phyloP scores from a whole-genome alignment of 2,113 vertebrate species.

The Pseudorasbora parva region DNA sequence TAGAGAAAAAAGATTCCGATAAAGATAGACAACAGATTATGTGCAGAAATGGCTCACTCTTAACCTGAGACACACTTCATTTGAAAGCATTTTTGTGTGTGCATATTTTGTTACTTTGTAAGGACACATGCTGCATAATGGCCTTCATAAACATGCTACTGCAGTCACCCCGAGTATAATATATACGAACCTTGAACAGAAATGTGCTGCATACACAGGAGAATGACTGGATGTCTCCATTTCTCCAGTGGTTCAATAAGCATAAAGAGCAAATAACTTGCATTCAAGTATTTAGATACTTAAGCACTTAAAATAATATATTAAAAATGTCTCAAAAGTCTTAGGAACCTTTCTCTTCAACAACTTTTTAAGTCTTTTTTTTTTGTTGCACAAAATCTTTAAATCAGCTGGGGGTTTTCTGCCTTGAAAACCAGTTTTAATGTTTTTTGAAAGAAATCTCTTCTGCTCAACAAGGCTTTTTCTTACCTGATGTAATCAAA shows the following conservation, averaged over 20 bases:
- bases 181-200: neutral
- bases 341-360: neutral
- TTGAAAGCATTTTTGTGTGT: neutral
- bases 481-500: too few species aligned
- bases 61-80: neutral
- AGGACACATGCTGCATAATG: constrained; percentile 18
- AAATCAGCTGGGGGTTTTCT: neutral
- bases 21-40: constrained; percentile 2
- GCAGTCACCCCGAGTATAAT: neutral
- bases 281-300: neutral
- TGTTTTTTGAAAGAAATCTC: too few species aligned
- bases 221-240: neutral
- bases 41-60: neutral
- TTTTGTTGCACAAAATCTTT: neutral
- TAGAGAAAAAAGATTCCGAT: constrained; percentile 44
- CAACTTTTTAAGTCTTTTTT: neutral
- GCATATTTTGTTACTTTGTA: neutral
- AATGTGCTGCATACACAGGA: neutral
- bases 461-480: too few species aligned
- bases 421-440: too few species aligned
- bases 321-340: neutral
- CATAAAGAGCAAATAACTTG: neutral
- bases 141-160: neutral
- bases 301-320: neutral
- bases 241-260: neutral